Percentiles rank a stretch among this genome's conserved stretches.
phyloP scores from a whole-genome alignment of 1,140 invertebrate species.

The Heliothis virescens region DNA sequence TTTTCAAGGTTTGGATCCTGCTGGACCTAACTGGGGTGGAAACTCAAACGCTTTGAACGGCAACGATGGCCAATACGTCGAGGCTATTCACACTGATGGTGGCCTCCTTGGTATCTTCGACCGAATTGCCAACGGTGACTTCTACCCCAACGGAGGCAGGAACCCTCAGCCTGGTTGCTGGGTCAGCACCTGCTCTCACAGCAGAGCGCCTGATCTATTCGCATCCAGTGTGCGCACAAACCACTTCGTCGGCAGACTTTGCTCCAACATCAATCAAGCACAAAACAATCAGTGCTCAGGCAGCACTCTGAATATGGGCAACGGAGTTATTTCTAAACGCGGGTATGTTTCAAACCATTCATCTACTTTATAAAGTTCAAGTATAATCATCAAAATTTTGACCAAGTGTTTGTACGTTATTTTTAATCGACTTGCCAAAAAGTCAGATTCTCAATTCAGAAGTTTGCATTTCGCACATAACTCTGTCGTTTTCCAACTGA shows the following conservation, averaged over 20 bases:
- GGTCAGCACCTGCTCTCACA: conserved; percentile 83
- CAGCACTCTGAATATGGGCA: conserved; percentile 72
- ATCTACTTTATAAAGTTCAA: background rate
- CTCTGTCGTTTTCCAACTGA: too few species aligned
- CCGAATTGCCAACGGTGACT: conserved; percentile 83
- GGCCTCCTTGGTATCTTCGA: conserved; percentile 75
- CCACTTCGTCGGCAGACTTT: conserved; percentile 79
- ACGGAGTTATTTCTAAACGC: conserved; percentile 63
- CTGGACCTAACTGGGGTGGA: conserved; percentile 86
- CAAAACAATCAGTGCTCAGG: conserved; percentile 64
- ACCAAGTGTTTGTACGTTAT: too few species aligned
- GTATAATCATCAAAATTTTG: too few species aligned
- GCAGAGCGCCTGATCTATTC: conserved; percentile 85
- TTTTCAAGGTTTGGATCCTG: conserved; percentile 88
- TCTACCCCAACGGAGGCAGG: conserved; percentile 87
- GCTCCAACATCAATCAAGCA: conserved; percentile 64
- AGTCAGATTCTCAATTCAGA: too few species aligned
- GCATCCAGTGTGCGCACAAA: conserved; percentile 84
- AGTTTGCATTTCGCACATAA: too few species aligned
- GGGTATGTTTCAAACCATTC: conserved; percentile 58
- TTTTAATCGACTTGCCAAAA: too few species aligned
- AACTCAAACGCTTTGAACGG: conserved; percentile 65
- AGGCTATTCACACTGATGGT: conserved; percentile 88
- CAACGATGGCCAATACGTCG: conserved; percentile 87
- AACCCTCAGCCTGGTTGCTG: conserved; percentile 89